These are phyloP conservation scores for Carpatolechia fugitivella DNA, from an alignment of 2,888 invertebrate species.

Conservation along the genomic window DNA sequence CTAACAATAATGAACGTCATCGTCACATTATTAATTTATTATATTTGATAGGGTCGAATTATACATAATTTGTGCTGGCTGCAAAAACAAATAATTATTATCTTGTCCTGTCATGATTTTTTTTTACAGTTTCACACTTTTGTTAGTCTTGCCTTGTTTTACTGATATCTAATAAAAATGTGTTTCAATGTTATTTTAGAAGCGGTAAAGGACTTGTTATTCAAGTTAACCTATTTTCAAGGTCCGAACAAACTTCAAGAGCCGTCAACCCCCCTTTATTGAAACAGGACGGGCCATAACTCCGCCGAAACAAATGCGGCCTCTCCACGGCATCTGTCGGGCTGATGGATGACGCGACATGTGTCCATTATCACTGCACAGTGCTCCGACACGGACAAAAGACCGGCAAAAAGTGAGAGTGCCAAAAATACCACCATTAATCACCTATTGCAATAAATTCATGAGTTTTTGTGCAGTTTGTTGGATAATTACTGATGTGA, in stretches of 20 bases:
- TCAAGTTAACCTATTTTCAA: background rate
- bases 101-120: too few relatives aligned
- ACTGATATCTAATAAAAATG: too few relatives aligned
- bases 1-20: too few relatives aligned
- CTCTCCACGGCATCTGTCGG: conserved; percentile 59
- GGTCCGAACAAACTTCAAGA: background rate
- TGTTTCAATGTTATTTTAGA: too few relatives aligned
- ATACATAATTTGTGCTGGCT: too few relatives aligned
- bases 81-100: too few relatives aligned
- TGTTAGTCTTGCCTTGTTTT: too few relatives aligned
- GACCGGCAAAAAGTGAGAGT: conserved; percentile 45
- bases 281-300: conserved; percentile 47
- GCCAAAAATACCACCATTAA: conserved; percentile 53
- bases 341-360: conserved; percentile 72
- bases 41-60: too few relatives aligned
- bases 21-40: too few relatives aligned
- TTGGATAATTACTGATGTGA: conserved; percentile 10
- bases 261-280: conserved; percentile 25
- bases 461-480: conserved; percentile 33
- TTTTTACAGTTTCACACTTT: too few relatives aligned
- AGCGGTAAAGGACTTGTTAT: too few relatives aligned
- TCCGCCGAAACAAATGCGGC: conserved; percentile 51
- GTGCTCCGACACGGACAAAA: conserved; percentile 43
- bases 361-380: conserved; percentile 69
- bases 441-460: conserved; percentile 55